Base-by-base conservation (phyloP, 1,140 invertebrate genomes). In the Grapholita molesta region DNA sequence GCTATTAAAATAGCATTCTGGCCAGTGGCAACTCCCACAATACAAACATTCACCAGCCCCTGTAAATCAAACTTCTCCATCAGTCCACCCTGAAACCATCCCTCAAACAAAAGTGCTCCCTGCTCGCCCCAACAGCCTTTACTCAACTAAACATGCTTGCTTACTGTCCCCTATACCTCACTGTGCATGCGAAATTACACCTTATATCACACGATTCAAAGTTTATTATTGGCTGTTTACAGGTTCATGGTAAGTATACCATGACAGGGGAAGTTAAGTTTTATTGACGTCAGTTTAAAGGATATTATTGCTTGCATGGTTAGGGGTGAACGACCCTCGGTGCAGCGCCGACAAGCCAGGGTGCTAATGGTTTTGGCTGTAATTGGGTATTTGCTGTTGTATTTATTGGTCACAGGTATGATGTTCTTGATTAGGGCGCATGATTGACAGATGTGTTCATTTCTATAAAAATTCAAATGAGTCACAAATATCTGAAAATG, bases 241-340 rank as follows among this genome's bases (percentile, higher is more conserved):
- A n/a, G n/a, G n/a, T n/a, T n/a, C n/a, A n/a, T n/a, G n/a, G n/a
- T n/a, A n/a, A n/a, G n/a, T n/a, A n/a, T n/a, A n/a, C n/a, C n/a
- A n/a, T n/a, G n/a, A 8, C 21, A 53, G 52, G 9, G 21, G 52
- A 53, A n/a, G n/a, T n/a, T n/a, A n/a, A n/a, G 24, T 55, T 24
- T 23, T 69, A 64, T 9, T 5, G 24, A 8, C 30, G 24, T 1
- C 2, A 61, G 9, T 30, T n/a, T 15, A 61, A 21, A 24, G 35
- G 8, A n/a, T 30, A 69, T 64, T 11, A 61, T 61, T 9, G 67
- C 35, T 42, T 64, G 28, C 5, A 24, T 23, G 2, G 25, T 12
- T 9, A 32, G 15, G 76, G 76, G 74, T 78, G 76, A 79, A 74
- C 70, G 75, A 73, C 75, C 77, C 75, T 64, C 66, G 53, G 38